A percentile compares a stretch with the other conserved stretches of the same genome.
phyloP scores from a whole-genome alignment of 2,113 vertebrate genomes.

The Puntigrus tetrazona region DNA sequence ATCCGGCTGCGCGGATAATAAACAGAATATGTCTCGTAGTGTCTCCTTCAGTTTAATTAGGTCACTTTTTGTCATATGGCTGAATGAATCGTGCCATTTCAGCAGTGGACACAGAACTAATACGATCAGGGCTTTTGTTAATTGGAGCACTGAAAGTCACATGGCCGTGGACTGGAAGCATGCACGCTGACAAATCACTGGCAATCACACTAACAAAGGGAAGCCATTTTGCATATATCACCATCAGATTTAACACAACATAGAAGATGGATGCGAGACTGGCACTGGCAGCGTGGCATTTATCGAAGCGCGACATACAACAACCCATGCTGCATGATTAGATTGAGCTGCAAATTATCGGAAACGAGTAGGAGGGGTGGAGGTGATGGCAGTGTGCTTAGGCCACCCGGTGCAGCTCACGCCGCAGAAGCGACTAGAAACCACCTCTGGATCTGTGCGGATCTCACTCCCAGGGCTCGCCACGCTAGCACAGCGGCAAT shows the following conservation, averaged over 20 bases:
- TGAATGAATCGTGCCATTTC: conserved; percentile 41
- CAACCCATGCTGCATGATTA: conserved; percentile 51
- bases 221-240: conserved; percentile 55
- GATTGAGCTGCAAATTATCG: conserved; percentile 50
- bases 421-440: conserved; percentile 30
- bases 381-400: conserved; percentile 7
- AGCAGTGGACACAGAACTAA: conserved; percentile 37
- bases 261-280: conserved; percentile 55
- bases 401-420: conserved; percentile 19
- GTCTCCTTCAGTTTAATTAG: conserved; percentile 45
- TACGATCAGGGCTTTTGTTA: conserved; percentile 52
- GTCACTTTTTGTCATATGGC: conserved; percentile 43
- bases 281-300: conserved; percentile 34
- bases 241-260: conserved; percentile 50
- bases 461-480: conserved; percentile 5
- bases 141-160: conserved; percentile 49
- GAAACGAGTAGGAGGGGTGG: conserved; percentile 19
- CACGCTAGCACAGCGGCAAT: conserved; percentile 1
- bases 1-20: background rate
- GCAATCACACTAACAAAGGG: conserved; percentile 52
- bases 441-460: background rate
- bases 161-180: conserved; percentile 34
- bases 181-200: conserved; percentile 50
- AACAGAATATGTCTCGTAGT: conserved; percentile 38
- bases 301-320: conserved; percentile 19